Conservation (phyloP, 2,113 vertebrate genomes). For the Cygnus buccinator region DNA sequence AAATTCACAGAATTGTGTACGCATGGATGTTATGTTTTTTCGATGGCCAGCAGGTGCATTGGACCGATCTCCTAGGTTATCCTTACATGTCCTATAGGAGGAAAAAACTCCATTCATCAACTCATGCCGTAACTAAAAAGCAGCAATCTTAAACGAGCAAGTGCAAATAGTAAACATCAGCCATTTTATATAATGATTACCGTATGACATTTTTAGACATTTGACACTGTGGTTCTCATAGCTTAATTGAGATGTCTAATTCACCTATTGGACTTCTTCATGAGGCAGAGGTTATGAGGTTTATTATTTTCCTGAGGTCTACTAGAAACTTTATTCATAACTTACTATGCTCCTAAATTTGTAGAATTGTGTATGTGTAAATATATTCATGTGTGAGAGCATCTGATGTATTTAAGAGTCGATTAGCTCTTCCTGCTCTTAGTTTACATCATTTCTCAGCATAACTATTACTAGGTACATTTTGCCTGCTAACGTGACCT, state of each 20-base stretch:
- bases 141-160: fast-evolving
- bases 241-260: not conserved
- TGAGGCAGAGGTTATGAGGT: not conserved
- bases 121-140: not conserved
- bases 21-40: not conserved
- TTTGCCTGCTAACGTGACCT: not conserved
- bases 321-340: not conserved
- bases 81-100: not conserved
- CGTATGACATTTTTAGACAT: not conserved
- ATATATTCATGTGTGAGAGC: not conserved
- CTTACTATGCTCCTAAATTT: not conserved
- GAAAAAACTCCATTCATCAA: not conserved
- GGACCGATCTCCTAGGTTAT: not conserved
- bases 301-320: not conserved
- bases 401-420: not conserved
- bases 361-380: not conserved
- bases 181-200: not conserved
- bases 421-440: not conserved
- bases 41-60: not conserved
- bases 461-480: not conserved
- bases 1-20: too few species aligned
- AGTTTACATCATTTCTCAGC: not conserved
- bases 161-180: not conserved
- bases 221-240: not conserved
- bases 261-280: not conserved